Evolutionary conservation across 2,797 vertebrate species (phyloP).

Genomic region (Malurus splendens): DNA sequence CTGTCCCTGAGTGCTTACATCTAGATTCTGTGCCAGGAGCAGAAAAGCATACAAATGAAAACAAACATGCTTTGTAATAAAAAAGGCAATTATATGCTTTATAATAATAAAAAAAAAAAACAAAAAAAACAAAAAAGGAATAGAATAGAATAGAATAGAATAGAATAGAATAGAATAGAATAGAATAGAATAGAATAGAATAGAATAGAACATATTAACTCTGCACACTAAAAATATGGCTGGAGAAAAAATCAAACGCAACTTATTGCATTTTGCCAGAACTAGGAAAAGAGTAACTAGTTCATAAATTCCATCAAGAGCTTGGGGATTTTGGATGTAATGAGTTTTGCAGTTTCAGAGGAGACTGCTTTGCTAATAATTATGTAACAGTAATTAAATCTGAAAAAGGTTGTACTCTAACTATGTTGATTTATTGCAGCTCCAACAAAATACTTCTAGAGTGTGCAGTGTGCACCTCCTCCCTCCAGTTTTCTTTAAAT

Average conservation of each 20-base stretch:
- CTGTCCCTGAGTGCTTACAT: neutral
- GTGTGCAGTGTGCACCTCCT: slow-evolving; percentile 73
- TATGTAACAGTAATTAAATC: slow-evolving; percentile 90
- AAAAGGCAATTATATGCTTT: neutral
- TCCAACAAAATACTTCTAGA: slow-evolving; percentile 79
- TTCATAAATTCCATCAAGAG: slow-evolving; percentile 81
- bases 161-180: neutral
- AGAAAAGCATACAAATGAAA: slow-evolving; percentile 7
- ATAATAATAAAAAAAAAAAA: neutral
- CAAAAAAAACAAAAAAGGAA: neutral
- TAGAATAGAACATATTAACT: neutral
- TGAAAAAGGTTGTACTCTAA: slow-evolving; percentile 86
- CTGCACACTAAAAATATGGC: slow-evolving; percentile 34
- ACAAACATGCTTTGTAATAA: neutral
- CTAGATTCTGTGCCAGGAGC: slow-evolving; percentile 15
- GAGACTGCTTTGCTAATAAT: slow-evolving; percentile 87
- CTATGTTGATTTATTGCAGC: slow-evolving; percentile 86
- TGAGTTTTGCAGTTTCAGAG: slow-evolving; percentile 84
- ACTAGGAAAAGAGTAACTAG: slow-evolving; percentile 73
- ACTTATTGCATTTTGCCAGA: slow-evolving; percentile 65
- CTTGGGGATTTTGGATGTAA: slow-evolving; percentile 83
- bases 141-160: neutral
- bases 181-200: neutral
- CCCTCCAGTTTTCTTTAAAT: slow-evolving; percentile 86
- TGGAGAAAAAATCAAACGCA: slow-evolving; percentile 59